A percentile compares a stretch with the other conserved stretches of the same genome.
These are phyloP conservation scores for Salarias fasciatus DNA, from an alignment of 2,797 vertebrate genomes.

Conservation along the genomic window DNA sequence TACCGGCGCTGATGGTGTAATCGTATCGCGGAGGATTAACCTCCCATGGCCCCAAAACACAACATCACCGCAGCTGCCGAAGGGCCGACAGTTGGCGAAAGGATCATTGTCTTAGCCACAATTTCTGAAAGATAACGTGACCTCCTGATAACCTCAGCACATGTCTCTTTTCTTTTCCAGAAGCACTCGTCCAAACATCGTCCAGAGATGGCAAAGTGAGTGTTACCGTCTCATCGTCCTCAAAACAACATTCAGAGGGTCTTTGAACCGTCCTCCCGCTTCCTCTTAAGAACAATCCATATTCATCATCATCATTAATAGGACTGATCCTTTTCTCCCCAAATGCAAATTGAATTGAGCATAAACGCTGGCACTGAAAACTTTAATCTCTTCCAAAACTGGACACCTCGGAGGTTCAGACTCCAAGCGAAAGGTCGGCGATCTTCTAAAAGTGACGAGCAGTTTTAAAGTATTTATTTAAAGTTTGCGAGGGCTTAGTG, in stretches of 20 bases:
- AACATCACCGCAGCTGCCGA: constrained; percentile 27
- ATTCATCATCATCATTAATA: too few species aligned
- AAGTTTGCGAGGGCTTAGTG: constrained; percentile 25
- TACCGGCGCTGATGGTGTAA: constrained; percentile 54
- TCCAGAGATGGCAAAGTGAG: constrained; percentile 79
- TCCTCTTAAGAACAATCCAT: too few species aligned
- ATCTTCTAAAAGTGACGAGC: constrained; percentile 2
- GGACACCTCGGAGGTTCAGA: neutral
- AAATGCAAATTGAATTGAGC: neutral
- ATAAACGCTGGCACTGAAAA: neutral
- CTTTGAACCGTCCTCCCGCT: neutral
- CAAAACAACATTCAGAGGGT: too few species aligned
- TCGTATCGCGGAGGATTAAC: constrained; percentile 70
- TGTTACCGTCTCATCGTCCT: constrained; percentile 1
- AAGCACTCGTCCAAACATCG: constrained; percentile 39
- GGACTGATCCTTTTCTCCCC: neutral
- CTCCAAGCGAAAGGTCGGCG: neutral
- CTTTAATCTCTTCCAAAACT: neutral
- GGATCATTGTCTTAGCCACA: constrained; percentile 22
- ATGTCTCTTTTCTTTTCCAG: constrained; percentile 12
- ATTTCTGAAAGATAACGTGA: constrained; percentile 16
- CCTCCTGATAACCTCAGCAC: neutral
- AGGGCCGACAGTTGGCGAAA: constrained; percentile 11
- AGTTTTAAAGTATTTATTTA: constrained; percentile 28
- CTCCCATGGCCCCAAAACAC: constrained; percentile 28